Evolutionary conservation across 2,113 vertebrate species (phyloP).

Genomic region (Prionailurus viverrinus): DNA sequence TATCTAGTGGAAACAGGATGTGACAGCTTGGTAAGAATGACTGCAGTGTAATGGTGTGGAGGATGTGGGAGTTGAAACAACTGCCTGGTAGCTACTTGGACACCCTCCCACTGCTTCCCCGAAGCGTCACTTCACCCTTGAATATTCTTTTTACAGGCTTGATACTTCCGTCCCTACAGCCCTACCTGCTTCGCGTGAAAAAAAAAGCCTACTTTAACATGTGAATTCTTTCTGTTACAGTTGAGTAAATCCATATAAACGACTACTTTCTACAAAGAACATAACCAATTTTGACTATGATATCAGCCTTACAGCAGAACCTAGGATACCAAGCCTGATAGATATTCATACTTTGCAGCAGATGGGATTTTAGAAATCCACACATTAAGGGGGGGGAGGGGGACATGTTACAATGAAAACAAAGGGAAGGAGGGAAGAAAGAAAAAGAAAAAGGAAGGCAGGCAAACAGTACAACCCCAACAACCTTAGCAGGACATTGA

Average conservation of each 20-base stretch:
- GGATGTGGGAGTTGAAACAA: not conserved
- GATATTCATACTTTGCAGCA: not conserved
- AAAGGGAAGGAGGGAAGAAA: not conserved
- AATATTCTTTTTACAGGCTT: not conserved
- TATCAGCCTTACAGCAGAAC: not conserved
- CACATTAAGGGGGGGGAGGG: not conserved
- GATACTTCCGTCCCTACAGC: not conserved
- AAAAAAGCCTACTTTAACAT: not conserved
- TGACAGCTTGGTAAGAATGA: not conserved
- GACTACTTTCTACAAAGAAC: not conserved
- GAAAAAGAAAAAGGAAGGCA: not conserved
- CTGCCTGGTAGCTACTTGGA: not conserved
- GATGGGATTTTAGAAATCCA: not conserved
- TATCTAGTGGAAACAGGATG: not conserved
- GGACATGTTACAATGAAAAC: not conserved
- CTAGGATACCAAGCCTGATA: not conserved
- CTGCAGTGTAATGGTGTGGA: not conserved
- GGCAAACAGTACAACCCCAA: not conserved
- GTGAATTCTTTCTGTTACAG: not conserved
- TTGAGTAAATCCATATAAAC: not conserved
- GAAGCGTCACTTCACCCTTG: not conserved
- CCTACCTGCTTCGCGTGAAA: not conserved
- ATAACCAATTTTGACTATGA: not conserved
- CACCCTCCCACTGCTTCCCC: not conserved
- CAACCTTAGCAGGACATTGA: not conserved